Conservation (phyloP, 2,113 vertebrate genomes). For the Muntiacus reevesi region DNA sequence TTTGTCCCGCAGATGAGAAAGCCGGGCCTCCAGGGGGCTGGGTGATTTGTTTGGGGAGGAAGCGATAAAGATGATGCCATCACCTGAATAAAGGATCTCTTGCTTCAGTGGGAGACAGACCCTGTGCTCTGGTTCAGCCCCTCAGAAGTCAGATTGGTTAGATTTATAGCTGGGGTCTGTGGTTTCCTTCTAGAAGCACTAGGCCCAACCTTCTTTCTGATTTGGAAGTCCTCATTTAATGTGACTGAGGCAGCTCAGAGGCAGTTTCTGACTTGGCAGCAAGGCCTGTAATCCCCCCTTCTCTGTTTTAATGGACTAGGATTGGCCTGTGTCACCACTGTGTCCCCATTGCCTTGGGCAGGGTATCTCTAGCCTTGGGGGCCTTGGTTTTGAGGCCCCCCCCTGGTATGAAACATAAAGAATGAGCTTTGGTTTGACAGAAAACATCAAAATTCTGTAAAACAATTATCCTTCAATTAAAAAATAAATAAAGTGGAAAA, state of each 20-base stretch:
- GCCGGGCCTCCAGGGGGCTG: not conserved
- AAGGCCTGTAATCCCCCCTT: not conserved
- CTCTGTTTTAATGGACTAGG: slow-evolving; percentile 22
- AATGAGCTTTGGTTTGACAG: not conserved
- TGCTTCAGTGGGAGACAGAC: not conserved
- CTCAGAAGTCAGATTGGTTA: not conserved
- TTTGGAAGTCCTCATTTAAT: not conserved
- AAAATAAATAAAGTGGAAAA: not conserved
- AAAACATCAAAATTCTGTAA: not conserved
- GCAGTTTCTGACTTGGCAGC: not conserved
- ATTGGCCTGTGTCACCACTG: not conserved
- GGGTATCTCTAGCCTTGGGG: not conserved
- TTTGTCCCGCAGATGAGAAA: slow-evolving; percentile 2
- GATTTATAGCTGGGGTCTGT: not conserved
- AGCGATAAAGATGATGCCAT: not conserved
- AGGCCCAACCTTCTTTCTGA: not conserved
- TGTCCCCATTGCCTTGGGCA: not conserved
- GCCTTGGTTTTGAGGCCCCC: not conserved
- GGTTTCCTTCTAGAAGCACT: not conserved
- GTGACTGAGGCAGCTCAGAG: not conserved
- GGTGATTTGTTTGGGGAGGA: not conserved
- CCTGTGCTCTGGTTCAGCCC: not conserved
- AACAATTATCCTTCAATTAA: not conserved
- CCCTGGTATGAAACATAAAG: not conserved
- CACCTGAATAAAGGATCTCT: not conserved